A percentile compares a stretch with the other conserved stretches of the same genome.
Evolutionary conservation across 1,140 invertebrate species (phyloP).

Genomic region (Portunus trituberculatus): DNA sequence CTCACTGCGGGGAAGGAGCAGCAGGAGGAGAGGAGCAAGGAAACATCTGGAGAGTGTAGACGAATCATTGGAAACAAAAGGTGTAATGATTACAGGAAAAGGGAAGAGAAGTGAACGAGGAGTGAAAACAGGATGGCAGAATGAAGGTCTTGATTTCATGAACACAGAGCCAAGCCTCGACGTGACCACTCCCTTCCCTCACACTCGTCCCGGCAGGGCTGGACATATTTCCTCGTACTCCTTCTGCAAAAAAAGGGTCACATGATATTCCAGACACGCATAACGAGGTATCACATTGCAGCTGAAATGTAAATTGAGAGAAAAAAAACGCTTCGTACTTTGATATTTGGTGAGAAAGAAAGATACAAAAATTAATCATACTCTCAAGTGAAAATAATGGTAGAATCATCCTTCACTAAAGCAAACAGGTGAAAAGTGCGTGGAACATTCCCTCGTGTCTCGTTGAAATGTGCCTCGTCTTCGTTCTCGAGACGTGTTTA

Average conservation of each 20-base stretch:
- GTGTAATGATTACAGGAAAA: neutral
- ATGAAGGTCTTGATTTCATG: too few relatives aligned
- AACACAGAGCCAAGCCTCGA: too few relatives aligned
- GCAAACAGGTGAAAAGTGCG: neutral
- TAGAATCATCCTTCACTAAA: neutral
- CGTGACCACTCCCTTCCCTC: too few relatives aligned
- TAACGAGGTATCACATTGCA: too few relatives aligned
- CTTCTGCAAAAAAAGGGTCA: too few relatives aligned
- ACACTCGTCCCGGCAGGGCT: too few relatives aligned
- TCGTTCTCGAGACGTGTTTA: neutral
- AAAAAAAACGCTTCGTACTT: too few relatives aligned
- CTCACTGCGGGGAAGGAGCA: neutral
- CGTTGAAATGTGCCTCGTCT: conserved; percentile 5
- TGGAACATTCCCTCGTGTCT: neutral
- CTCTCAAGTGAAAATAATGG: neutral
- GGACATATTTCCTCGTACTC: too few relatives aligned
- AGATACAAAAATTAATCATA: too few relatives aligned
- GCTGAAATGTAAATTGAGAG: too few relatives aligned
- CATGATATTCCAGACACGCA: too few relatives aligned
- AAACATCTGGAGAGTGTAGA: neutral
- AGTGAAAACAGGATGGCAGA: neutral
- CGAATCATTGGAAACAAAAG: neutral
- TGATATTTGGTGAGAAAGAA: too few relatives aligned
- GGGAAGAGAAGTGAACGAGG: neutral
- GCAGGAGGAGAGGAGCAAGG: neutral